Percentiles rank a stretch among this genome's conserved stretches.
Evolutionary conservation across 2,797 vertebrate species (phyloP).

Genomic region (Buceros bicornis): DNA sequence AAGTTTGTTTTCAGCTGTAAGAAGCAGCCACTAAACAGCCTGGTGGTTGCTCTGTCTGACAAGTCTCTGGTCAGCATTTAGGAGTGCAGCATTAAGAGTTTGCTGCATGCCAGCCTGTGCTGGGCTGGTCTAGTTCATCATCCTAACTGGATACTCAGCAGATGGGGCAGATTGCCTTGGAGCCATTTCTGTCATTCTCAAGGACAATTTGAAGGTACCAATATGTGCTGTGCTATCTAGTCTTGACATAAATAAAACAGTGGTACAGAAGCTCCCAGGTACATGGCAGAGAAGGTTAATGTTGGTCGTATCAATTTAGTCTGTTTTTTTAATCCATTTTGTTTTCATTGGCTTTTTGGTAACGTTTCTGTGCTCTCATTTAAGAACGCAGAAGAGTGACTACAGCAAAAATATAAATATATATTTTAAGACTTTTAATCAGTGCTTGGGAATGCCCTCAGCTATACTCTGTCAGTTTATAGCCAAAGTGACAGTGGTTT

Average conservation of each 20-base stretch:
- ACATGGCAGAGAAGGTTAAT: neutral
- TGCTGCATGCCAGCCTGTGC: neutral
- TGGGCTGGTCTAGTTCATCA: neutral
- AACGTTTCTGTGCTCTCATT: rapidly evolving
- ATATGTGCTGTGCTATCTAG: neutral
- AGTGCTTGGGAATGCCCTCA: neutral
- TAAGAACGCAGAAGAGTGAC: neutral
- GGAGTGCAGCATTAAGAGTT: neutral
- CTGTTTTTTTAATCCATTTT: neutral
- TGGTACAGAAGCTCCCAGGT: neutral
- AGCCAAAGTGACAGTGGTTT: rapidly evolving
- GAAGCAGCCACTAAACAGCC: neutral
- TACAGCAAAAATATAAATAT: neutral
- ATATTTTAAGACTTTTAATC: neutral
- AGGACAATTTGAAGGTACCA: neutral
- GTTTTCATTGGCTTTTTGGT: neutral
- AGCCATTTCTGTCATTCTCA: neutral
- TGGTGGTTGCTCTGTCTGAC: neutral
- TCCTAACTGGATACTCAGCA: neutral
- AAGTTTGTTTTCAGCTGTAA: neutral
- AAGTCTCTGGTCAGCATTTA: rapidly evolving
- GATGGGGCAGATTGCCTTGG: neutral
- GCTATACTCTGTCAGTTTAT: neutral
- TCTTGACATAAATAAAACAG: neutral
- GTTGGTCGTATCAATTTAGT: neutral